Evolutionary conservation across 2,888 invertebrate species (phyloP), one percentile per base, ranked within the genome.

Genomic region (Pandemis cinnamomeana): DNA sequence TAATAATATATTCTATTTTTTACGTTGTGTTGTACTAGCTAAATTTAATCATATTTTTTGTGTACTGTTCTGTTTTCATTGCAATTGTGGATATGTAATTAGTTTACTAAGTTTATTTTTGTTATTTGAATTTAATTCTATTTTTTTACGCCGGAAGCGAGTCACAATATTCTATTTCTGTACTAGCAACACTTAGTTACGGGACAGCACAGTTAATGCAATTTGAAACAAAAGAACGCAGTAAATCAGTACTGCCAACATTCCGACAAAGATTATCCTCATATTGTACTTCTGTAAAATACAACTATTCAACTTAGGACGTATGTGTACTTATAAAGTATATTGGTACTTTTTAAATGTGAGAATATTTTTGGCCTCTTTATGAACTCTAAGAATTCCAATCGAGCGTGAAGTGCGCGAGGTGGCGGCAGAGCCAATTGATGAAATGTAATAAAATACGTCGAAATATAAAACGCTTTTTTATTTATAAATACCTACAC

Each of bases 81-180:
- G 80, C 77, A 81, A 80, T 79, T 76, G 76, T 80, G 78, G 77
- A 76, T 68, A 71, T 67, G 53, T 61, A 68, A 72, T 75, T 85
- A 85, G 82, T 77, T 78, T 72, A 77, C 76, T 87, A 85, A 84
- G 82, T 84, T 84, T 84, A 84, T 81, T 84, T 81, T 83, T 83
- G 80, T 82, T 82, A 80, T 67, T 11, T 67, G 62, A 64, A 70
- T 74, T 74, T 70, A 60, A 61, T 46, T 71, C 42, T 62, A 67
- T 71, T 71, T 67, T 71, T 67, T 75, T 75, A 69, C 58, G 42
- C 67, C 15, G 67, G 55, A 55, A 74, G 70, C 73, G 70, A 73
- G 70, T 70, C 74, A 74, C 74, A 74, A 71, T 74, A 36, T 69
- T 73, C 55, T 60, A 41, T 66, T 73, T 69, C 42, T 69, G 63